A percentile compares a stretch with the other conserved stretches of the same genome.
Conservation (phyloP, 1,140 invertebrate genomes). For the Sarcophaga bullata region DNA sequence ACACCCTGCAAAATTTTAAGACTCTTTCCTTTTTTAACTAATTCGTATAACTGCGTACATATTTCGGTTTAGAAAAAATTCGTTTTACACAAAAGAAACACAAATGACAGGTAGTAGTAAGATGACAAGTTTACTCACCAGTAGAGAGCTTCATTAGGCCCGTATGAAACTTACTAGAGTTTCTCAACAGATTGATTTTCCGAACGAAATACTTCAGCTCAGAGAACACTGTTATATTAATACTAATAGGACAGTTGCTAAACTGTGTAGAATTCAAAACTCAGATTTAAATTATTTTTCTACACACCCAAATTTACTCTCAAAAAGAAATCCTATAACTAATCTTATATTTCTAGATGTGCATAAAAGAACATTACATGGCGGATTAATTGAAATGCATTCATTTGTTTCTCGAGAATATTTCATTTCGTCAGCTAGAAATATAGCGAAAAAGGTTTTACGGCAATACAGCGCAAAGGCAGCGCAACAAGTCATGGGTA, state of each 20-base stretch:
- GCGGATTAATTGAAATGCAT: conserved; percentile 27
- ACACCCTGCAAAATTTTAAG: neutral
- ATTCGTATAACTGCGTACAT: neutral
- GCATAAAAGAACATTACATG: conserved; percentile 28
- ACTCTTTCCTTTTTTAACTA: neutral
- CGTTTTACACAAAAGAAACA: neutral
- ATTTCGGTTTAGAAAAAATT: neutral
- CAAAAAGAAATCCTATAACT: neutral
- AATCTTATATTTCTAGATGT: neutral
- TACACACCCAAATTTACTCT: conserved; percentile 24
- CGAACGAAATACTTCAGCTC: neutral
- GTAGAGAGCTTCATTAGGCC: neutral
- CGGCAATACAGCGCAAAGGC: neutral
- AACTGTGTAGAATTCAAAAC: conserved; percentile 44
- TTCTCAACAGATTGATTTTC: neutral
- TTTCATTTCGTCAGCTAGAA: conserved; percentile 28
- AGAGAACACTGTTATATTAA: neutral
- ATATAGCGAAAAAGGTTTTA: conserved; percentile 19
- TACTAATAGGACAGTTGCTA: neutral
- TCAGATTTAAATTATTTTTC: conserved; percentile 33
- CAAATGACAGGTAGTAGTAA: neutral
- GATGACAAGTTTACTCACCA: neutral
- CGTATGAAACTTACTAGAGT: neutral
- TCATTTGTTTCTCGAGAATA: neutral
- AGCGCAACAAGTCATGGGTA: conserved; percentile 33